Conservation (phyloP, 2,888 invertebrate genomes). For the Macrosiphum euphorbiae region DNA sequence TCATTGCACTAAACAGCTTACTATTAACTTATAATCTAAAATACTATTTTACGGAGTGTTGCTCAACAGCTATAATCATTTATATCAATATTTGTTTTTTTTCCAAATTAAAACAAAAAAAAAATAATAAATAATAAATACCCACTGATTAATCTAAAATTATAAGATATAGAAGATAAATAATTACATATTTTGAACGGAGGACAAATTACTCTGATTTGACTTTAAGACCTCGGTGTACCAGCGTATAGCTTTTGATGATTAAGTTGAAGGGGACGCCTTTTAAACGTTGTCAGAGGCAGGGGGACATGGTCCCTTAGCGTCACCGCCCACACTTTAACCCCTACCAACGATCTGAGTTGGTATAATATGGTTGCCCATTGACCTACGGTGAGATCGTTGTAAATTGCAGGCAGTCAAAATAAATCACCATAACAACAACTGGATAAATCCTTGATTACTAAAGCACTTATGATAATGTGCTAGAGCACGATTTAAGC, state of each 20-base stretch:
- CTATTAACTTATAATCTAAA: too few species aligned
- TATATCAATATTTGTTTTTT: too few species aligned
- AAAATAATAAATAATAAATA: neutral
- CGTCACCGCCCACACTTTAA: neutral
- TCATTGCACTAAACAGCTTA: too few species aligned
- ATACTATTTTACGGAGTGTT: too few species aligned
- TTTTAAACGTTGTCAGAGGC: neutral
- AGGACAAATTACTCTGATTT: neutral
- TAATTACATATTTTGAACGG: neutral
- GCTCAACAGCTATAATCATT: too few species aligned
- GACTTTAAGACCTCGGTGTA: neutral
- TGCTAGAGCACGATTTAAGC: neutral
- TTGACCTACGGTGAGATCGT: neutral
- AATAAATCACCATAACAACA: conserved; percentile 5
- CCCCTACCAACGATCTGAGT: neutral
- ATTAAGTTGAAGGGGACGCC: neutral
- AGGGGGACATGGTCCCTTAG: neutral
- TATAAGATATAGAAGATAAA: neutral
- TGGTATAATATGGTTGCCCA: neutral
- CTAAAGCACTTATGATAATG: neutral
- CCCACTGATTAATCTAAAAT: neutral
- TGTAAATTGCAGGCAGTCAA: neutral
- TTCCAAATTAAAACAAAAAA: neutral
- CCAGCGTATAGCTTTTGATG: neutral
- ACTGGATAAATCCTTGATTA: neutral